Base-by-base conservation (phyloP, 1,140 invertebrate species). In the Colletes gigas region DNA sequence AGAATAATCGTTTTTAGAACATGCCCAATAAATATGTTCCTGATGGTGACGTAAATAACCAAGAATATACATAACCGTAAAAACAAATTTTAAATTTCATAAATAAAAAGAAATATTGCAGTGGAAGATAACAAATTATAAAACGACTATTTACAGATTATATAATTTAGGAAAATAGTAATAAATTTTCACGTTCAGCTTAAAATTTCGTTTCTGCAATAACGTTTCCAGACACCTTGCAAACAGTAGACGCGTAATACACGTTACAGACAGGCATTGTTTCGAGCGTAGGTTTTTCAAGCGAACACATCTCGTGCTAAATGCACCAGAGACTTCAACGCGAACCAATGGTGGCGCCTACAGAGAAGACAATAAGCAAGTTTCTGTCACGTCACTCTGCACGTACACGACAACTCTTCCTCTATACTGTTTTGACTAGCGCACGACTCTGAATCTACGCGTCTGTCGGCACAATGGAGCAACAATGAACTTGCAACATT, bases 361-460 rank as follows among this genome's bases (percentile, higher is more conserved):
- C 17, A 10, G 59, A 10, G 19, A 21, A 70, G 65, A 82, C 80
- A 82, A 82, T 78, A 57, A 57, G 54, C 74, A 57, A 70, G 52
- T 70, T 78, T 70, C 74, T 71, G 74, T 70, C 80, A 67, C 63
- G 57, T 74, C 62, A 17, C 44, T 80, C 70, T 73, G 57, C 63
- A 6, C 14, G 39, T 9, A 63, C 47, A 41, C 41, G 62, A 60
- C 65, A 54, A 75, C 63, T 52, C 54, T 67, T 30, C 30, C 62
- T 63, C 41, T 62, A n/a, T 19, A 12, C 14, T 41, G 30, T 14
- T n/a, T 57, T 59, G 0, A 12, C n/a, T 8, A 15, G 4, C 17
- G 39, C 4, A 4, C 39, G 15, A 14, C 14, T 19, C 6, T 30
- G 12, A 14, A 39, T 2, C 14, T 6, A 12, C 17, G 41, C 39